phyloP scores from a whole-genome alignment of 2,797 vertebrate genomes.

The Mus spretus region DNA sequence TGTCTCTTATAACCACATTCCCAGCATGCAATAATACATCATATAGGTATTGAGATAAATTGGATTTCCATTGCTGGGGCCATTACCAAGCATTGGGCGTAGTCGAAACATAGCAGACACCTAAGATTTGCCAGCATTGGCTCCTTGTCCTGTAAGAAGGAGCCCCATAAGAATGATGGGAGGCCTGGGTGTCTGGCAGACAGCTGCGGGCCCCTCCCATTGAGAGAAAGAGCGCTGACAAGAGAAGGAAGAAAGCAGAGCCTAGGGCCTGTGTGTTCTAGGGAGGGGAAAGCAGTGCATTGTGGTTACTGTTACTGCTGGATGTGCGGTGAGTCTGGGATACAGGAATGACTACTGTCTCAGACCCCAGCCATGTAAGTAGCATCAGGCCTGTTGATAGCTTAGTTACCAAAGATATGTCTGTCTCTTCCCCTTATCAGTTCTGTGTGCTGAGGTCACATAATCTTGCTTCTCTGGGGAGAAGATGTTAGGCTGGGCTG shows the following conservation, averaged over 20 bases:
- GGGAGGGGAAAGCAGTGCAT: not conserved
- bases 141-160: not conserved
- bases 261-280: not conserved
- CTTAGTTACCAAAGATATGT: too few species aligned
- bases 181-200: not conserved
- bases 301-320: not conserved
- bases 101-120: slow-evolving; percentile 22
- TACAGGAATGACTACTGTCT: not conserved
- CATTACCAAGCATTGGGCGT: not conserved
- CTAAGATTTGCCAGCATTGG: not conserved
- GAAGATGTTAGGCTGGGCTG: not conserved
- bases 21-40: not conserved
- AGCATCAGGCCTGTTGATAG: not conserved
- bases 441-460: not conserved
- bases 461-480: not conserved
- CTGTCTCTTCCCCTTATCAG: not conserved
- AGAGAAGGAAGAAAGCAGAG: slow-evolving; percentile 1
- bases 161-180: not conserved
- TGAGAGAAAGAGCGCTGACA: not conserved
- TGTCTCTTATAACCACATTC: not conserved
- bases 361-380: not conserved
- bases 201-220: not conserved
- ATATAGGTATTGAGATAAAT: not conserved
- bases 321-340: not conserved
- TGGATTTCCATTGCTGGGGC: not conserved